Percentiles rank a stretch among this genome's conserved stretches.
phyloP scores from a whole-genome alignment of 2,888 invertebrate species.

The Spilarctia lutea region DNA sequence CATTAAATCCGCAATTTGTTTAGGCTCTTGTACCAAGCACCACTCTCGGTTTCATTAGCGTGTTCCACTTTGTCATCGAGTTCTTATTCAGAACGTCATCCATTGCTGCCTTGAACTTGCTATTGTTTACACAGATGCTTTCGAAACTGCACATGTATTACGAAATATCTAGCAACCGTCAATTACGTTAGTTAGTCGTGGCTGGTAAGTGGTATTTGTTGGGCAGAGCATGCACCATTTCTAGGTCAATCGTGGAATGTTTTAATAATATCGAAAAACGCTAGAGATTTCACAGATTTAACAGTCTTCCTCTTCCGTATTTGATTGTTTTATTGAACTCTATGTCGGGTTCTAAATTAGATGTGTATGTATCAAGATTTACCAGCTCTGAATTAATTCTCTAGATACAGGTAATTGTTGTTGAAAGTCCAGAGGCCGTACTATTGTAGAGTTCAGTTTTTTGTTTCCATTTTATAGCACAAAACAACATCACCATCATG shows the following conservation, averaged over 20 bases:
- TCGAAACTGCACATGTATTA: slow-evolving; percentile 58
- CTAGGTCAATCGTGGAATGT: slow-evolving; percentile 52
- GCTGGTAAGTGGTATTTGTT: slow-evolving; percentile 47
- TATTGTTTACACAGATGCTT: slow-evolving; percentile 36
- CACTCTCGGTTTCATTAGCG: slow-evolving; percentile 68
- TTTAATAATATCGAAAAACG: slow-evolving; percentile 51
- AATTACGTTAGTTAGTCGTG: slow-evolving; percentile 26
- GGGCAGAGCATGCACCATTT: slow-evolving; percentile 47
- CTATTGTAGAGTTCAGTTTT: neutral
- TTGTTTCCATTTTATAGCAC: too few species aligned
- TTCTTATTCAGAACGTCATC: slow-evolving; percentile 64
- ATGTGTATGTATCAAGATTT: neutral
- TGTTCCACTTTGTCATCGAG: slow-evolving; percentile 53
- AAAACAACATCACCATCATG: too few species aligned
- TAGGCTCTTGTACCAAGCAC: slow-evolving; percentile 47
- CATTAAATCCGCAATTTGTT: slow-evolving; percentile 5
- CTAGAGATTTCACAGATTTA: slow-evolving; percentile 30
- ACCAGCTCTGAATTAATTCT: neutral
- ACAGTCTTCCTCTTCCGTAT: slow-evolving; percentile 48
- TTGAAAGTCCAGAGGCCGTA: too few species aligned
- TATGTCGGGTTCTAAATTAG: neutral
- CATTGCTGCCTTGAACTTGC: slow-evolving; percentile 79
- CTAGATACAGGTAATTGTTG: neutral
- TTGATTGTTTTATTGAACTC: neutral
- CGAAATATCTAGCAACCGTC: slow-evolving; percentile 41